A percentile compares a stretch with the other conserved stretches of the same genome.
Conservation (phyloP, 2,113 vertebrate genomes). For the Orycteropus afer region DNA sequence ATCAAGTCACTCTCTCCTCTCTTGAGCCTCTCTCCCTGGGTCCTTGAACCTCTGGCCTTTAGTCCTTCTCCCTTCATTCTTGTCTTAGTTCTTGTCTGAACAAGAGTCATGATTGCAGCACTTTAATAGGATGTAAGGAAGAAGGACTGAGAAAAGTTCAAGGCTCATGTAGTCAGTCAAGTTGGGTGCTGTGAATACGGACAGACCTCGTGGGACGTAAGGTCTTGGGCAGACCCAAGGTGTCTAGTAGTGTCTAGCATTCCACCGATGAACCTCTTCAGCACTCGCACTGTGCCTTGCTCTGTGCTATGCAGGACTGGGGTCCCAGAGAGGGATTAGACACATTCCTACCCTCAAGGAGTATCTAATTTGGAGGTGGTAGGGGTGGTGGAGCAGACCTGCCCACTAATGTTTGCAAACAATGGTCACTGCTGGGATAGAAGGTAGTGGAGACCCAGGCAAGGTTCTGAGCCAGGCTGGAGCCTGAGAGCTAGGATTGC, state of each 20-base stretch:
- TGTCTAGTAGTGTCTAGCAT: background rate
- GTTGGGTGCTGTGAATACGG: too few relatives aligned
- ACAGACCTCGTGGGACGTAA: background rate
- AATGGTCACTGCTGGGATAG: background rate
- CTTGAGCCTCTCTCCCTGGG: background rate
- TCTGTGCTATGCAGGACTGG: background rate
- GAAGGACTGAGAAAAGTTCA: background rate
- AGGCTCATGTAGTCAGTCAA: background rate
- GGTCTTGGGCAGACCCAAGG: background rate
- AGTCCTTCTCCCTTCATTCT: too few relatives aligned
- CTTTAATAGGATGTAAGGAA: background rate
- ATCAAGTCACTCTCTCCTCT: constrained; percentile 19
- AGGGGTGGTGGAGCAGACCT: background rate
- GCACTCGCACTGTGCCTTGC: background rate
- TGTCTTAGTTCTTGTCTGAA: constrained; percentile 23
- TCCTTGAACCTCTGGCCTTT: too few relatives aligned
- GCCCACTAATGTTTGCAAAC: background rate
- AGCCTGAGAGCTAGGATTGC: background rate
- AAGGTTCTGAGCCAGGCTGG: background rate
- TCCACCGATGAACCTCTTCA: background rate
- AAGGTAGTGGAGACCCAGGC: background rate
- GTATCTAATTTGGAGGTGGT: background rate
- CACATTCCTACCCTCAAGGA: background rate
- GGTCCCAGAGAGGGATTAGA: background rate
- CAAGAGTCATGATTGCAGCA: background rate